Base-by-base conservation (phyloP, 2,888 invertebrate genomes). In the Cyclophora punctaria region DNA sequence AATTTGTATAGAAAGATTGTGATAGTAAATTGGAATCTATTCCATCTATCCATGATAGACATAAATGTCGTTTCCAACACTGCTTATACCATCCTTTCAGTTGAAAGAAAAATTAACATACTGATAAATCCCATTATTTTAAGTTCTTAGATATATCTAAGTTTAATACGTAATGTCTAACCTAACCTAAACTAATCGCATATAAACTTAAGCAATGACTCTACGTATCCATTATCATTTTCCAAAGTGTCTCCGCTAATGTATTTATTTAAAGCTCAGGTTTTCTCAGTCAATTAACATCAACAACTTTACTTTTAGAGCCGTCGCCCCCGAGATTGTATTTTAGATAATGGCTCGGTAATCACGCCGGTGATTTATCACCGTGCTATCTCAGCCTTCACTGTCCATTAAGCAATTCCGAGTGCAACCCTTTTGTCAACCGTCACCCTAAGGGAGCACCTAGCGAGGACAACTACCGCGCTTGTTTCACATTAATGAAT, bases 331-430 rank as follows among this genome's bases (percentile, higher is more conserved):
- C 66, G 77, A 83, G 87, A 87, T 87, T 81, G 84, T 78, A 83
- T 86, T 85, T 87, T 78, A 87, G 86, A 86, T 87, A 87, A 86
- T 85, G 84, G 85, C 67, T 71, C 72, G 62, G 85, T 87, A 87
- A 87, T 87, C 85, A 83, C 76, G 69, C 55, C 58, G 78, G 87
- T 89, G 88, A 89, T 89, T 88, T 88, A 89, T 89, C 89, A 89
- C 83, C 53, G 63, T 65, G 78, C 79, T 86, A 88, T 89, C 89
- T 79, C 79, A 78, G 80, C 79, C 85, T 87, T 89, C 85, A 83
- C 87, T 81, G 84, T 85, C 89, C 89, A 89, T 89, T 89, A 88
- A 79, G 81, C 89, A 87, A 86, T 85, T 69, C 75, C 62, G 67
- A 71, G 67, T 71, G 76, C 82, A 87, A 82, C 86, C 87, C 86